phyloP scores from a whole-genome alignment of 1,140 invertebrate genomes.

The Drosophila nasuta region DNA sequence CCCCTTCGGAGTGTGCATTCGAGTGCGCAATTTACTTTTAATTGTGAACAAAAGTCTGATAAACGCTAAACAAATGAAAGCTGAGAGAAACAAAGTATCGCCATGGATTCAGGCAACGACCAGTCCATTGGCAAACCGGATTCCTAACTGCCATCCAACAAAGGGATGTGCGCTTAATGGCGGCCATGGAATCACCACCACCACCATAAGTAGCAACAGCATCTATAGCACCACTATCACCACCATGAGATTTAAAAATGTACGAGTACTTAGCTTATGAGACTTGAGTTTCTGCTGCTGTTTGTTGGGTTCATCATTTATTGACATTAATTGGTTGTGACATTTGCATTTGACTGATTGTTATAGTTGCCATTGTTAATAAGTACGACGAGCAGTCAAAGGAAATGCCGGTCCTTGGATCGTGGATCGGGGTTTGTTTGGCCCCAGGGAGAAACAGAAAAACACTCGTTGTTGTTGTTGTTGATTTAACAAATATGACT shows the following conservation, averaged over 20 bases:
- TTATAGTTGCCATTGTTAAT: conserved; percentile 79
- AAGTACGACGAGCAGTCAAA: conserved; percentile 41
- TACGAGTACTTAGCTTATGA: neutral
- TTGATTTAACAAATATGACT: conserved; percentile 77
- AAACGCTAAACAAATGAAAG: conserved; percentile 83
- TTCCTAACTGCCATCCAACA: conserved; percentile 1
- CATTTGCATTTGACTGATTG: conserved; percentile 84
- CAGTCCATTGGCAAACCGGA: conserved; percentile 30
- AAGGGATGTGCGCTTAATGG: conserved; percentile 26
- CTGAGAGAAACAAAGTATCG: conserved; percentile 55
- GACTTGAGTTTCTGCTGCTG: conserved; percentile 7
- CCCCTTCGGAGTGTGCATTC: conserved; percentile 32
- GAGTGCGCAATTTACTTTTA: conserved; percentile 75
- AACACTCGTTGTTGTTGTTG: conserved; percentile 45
- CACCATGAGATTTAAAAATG: conserved; percentile 10
- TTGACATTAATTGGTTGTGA: conserved; percentile 84
- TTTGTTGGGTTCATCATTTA: conserved; percentile 64
- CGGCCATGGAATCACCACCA: conserved; percentile 39
- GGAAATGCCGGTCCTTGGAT: neutral
- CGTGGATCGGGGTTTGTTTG: conserved; percentile 57
- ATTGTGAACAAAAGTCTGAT: conserved; percentile 76
- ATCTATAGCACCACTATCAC: conserved; percentile 2
- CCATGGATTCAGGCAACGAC: conserved; percentile 12
- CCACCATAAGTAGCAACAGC: conserved; percentile 18
- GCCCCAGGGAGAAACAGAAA: conserved; percentile 14